Evolutionary conservation across 2,888 invertebrate genomes (phyloP).

Genomic region (Netelia fuscicornis): DNA sequence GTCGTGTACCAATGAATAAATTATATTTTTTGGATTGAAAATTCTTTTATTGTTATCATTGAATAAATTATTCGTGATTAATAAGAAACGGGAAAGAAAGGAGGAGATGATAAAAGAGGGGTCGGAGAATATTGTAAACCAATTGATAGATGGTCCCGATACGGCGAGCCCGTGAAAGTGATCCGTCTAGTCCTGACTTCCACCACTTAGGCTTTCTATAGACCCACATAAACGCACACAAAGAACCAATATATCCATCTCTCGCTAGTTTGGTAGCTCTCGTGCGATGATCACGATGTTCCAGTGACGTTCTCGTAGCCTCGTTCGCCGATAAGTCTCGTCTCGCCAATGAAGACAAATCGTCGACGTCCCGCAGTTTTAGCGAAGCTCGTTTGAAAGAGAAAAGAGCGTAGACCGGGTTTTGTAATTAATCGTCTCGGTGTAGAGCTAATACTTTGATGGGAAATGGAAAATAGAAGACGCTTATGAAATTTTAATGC

Average conservation of each 20-base stretch:
- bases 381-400: constrained; percentile 50
- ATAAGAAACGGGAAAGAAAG: neutral
- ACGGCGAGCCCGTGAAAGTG: constrained; percentile 50
- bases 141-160: constrained; percentile 78
- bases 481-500: neutral
- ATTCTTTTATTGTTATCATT: neutral
- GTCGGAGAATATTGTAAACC: constrained; percentile 77
- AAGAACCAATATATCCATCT: constrained; percentile 42
- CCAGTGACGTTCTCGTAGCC: constrained; percentile 44
- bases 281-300: constrained; percentile 63
- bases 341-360: constrained; percentile 82
- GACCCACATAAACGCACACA: neutral
- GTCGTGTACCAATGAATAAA: neutral
- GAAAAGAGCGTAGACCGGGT: constrained; percentile 58
- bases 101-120: neutral
- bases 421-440: constrained; percentile 79
- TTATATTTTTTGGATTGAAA: neutral
- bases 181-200: constrained; percentile 37
- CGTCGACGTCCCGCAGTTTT: constrained; percentile 76
- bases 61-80: constrained; percentile 13
- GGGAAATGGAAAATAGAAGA: constrained; percentile 42
- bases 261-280: constrained; percentile 27
- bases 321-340: constrained; percentile 76
- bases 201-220: constrained; percentile 3
- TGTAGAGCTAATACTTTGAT: constrained; percentile 44